phyloP scores from a whole-genome alignment of 2,113 vertebrate species.

The Perca fluviatilis region DNA sequence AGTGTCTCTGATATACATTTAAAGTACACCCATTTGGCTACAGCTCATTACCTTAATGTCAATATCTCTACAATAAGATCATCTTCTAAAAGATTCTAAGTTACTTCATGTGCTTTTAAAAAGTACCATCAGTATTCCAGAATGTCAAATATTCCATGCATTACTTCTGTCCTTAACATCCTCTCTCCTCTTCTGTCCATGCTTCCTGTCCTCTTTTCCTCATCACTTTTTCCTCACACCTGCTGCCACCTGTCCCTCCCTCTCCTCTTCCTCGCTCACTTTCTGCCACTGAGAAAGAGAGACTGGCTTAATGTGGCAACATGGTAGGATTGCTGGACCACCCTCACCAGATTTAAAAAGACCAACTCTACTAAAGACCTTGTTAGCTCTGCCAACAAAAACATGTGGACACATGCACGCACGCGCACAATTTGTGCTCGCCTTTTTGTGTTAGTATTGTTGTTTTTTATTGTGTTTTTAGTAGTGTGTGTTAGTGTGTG shows the following conservation, averaged over 20 bases:
- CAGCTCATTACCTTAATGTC: constrained; percentile 45
- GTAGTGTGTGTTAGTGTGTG: too few relatives aligned
- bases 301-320: constrained; percentile 48
- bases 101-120: neutral
- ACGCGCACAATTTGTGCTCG: too few relatives aligned
- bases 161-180: neutral
- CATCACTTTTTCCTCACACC: constrained; percentile 36
- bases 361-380: constrained; percentile 61
- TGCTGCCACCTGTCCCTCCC: constrained; percentile 31
- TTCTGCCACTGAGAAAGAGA: constrained; percentile 12
- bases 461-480: too few relatives aligned
- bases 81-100: neutral
- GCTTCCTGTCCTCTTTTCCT: constrained; percentile 10
- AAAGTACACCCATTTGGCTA: constrained; percentile 29
- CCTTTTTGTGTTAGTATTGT: too few relatives aligned
- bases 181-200: neutral
- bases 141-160: neutral
- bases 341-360: constrained; percentile 36
- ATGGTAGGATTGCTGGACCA: constrained; percentile 24
- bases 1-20: constrained; percentile 4
- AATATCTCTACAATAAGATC: neutral
- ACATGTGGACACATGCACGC: too few relatives aligned
- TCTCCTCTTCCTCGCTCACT: neutral
- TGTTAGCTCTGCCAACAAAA: constrained; percentile 45
- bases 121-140: neutral